phyloP scores from a whole-genome alignment of 2,888 invertebrate species.

The Ormyrus labotus region DNA sequence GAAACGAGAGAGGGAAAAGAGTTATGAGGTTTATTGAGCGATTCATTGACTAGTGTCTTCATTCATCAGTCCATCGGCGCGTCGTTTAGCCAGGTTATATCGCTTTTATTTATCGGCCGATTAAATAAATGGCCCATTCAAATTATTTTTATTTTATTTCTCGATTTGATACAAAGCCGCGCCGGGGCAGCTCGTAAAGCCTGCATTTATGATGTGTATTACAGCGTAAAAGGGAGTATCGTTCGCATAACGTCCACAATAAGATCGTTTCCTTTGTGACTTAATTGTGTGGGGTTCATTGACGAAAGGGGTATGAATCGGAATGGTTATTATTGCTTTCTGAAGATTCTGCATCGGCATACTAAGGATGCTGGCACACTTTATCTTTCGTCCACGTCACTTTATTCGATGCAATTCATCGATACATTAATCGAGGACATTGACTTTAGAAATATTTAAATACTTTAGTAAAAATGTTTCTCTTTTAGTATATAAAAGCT shows the following conservation, averaged over 20 bases:
- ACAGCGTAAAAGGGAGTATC: neutral
- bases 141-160: constrained; percentile 34
- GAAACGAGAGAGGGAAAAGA: constrained; percentile 15
- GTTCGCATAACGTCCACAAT: constrained; percentile 20
- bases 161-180: neutral
- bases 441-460: too few species aligned
- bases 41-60: constrained; percentile 46
- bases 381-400: too few species aligned
- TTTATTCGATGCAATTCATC: too few species aligned
- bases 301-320: constrained; percentile 5
- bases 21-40: constrained; percentile 45
- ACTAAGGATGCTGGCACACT: too few species aligned
- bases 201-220: constrained; percentile 18
- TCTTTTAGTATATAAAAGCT: too few species aligned
- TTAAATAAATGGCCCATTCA: constrained; percentile 52
- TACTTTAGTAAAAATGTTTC: too few species aligned
- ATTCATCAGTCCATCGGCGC: constrained; percentile 26
- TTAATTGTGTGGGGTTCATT: constrained; percentile 20
- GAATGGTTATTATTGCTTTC: neutral
- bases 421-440: too few species aligned
- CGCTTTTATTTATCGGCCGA: constrained; percentile 49
- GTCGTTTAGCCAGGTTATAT: constrained; percentile 31
- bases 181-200: neutral
- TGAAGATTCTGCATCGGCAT: neutral
- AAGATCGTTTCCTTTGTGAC: constrained; percentile 32